Evolutionary conservation across 2,888 invertebrate genomes (phyloP).

Genomic region (Drosophila helvetica): DNA sequence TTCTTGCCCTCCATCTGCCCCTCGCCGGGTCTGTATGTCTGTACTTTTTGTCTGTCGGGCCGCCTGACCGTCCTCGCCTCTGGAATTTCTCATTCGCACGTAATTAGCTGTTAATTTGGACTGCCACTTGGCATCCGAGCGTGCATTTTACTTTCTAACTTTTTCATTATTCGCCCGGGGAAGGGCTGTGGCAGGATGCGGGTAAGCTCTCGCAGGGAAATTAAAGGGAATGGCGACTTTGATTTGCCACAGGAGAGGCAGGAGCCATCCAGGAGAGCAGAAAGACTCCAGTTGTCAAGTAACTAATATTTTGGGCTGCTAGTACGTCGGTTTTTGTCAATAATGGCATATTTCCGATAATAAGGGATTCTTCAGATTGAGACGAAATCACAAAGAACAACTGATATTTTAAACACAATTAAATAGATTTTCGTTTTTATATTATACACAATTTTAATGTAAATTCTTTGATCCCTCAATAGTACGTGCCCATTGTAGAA

Average conservation of each 20-base stretch:
- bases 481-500: slow-evolving; percentile 49
- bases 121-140: slow-evolving; percentile 53
- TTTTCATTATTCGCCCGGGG: slow-evolving; percentile 18
- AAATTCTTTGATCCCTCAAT: too few relatives aligned
- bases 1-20: slow-evolving; percentile 3
- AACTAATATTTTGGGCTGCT: too few relatives aligned
- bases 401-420: too few relatives aligned
- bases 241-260: slow-evolving; percentile 30
- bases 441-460: too few relatives aligned
- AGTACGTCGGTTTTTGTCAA: too few relatives aligned
- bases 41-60: not conserved
- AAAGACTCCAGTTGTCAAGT: too few relatives aligned
- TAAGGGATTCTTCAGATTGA: too few relatives aligned
- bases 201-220: slow-evolving; percentile 16
- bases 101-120: slow-evolving; percentile 74
- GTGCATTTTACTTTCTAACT: slow-evolving; percentile 56
- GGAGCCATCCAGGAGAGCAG: not conserved
- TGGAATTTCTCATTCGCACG: slow-evolving; percentile 57
- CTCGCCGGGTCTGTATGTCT: not conserved
- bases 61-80: slow-evolving; percentile 11
- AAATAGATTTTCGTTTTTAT: too few relatives aligned
- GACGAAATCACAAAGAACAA: too few relatives aligned
- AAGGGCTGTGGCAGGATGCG: not conserved
- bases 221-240: slow-evolving; percentile 11
- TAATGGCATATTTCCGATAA: too few relatives aligned